Evolutionary conservation across 35 echinoderm and acorn worm genomes (phyloP), one percentile per base, ranked within the genome.

Genomic region (Hemicentrotus pulcherrimus): DNA sequence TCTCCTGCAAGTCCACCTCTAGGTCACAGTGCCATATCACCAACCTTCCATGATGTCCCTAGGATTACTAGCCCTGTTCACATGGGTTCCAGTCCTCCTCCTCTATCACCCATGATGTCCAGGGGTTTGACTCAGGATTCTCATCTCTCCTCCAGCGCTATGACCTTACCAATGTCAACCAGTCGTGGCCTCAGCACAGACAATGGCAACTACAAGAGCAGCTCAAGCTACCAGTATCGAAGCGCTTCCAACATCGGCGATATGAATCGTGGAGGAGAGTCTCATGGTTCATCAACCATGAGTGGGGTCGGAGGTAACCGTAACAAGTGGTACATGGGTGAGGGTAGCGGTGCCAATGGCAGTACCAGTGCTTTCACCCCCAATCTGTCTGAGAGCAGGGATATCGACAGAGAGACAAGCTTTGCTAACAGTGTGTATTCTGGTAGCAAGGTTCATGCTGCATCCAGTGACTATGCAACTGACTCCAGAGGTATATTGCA

Each of bases 11-110:
- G 91, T 31, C 91, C 91, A 5, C 55, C 35, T 18, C 61, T 86
- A 32, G 94, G 61, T 71, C 94, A 78, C 58, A 94, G 94, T 28
- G 87, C 94, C 47, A 95, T 90, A 33, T 96, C 96, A 4, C 91
- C 96, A 24, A 50, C 32, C 16, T 46, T 86, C 46, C 46, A 96
- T 92, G 71, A 47, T 92, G 31, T 14, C n/a, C 86, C 86, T 31
- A 48, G 85, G n/a, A 61, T 86, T 28, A 32, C 93, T 6, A 94
- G 94, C 86, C 94, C 94, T 6, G 46, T 91, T 13, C 71, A 85
- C 22, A 22, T 96, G 13, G 95, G 93, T 31, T 32, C 91, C 78
- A 86, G 95, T 30, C 92, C 48, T 32, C 95, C 61, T 48, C 31
- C 32, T 92, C 61, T 33, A 14, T 86, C 9, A 70, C 61, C 96